Percentiles rank a stretch among this genome's conserved stretches.
Evolutionary conservation across 2,888 invertebrate species (phyloP).

Genomic region (Caenorhabditis angaria): DNA sequence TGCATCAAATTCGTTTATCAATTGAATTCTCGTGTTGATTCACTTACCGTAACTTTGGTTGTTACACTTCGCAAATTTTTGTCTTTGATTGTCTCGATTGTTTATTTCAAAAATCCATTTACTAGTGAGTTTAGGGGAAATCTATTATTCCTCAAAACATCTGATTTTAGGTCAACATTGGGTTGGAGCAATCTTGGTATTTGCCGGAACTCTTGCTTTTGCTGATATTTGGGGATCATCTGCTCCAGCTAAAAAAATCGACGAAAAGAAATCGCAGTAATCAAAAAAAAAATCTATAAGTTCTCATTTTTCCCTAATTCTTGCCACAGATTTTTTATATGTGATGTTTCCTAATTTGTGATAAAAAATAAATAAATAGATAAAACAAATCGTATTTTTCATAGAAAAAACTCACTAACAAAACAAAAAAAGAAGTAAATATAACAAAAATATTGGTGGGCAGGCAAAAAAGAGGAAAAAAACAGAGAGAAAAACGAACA

Average conservation of each 20-base stretch:
- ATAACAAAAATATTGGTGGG: background rate
- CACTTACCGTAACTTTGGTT: constrained; percentile 89
- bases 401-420: constrained; percentile 4
- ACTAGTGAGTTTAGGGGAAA: constrained; percentile 77
- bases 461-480: no score
- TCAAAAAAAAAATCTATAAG: constrained; percentile 2
- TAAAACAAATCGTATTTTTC: constrained; percentile 8
- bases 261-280: constrained; percentile 34
- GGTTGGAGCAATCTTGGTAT: constrained; percentile 78
- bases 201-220: constrained; percentile 90
- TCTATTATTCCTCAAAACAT: background rate
- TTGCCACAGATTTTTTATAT: background rate
- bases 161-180: constrained; percentile 53
- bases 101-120: constrained; percentile 91
- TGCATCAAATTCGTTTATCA: constrained; percentile 95
- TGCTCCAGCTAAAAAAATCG: constrained; percentile 25
- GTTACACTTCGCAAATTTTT: constrained; percentile 94
- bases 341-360: background rate
- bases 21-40: constrained; percentile 82
- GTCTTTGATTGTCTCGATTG: constrained; percentile 91
- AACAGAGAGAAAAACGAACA: background rate
- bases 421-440: constrained; percentile 11
- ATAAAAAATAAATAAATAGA: background rate
- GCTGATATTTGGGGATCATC: constrained; percentile 77
- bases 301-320: background rate